Evolutionary conservation across 1,140 invertebrate species (phyloP).

Genomic region (Aphidius ervi): DNA sequence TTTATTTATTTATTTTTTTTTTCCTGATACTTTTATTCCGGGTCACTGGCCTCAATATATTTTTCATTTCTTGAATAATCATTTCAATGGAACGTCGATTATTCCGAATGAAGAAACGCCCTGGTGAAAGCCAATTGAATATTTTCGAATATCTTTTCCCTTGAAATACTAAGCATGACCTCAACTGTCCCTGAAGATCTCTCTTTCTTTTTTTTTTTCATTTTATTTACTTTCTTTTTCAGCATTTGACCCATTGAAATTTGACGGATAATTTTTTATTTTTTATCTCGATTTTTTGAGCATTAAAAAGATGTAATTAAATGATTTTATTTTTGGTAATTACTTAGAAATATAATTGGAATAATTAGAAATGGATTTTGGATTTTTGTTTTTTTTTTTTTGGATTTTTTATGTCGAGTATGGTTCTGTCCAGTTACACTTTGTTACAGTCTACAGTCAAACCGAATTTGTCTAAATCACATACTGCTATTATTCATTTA

Average conservation of each 20-base stretch:
- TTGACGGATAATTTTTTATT: too few relatives aligned
- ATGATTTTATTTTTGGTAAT: too few relatives aligned
- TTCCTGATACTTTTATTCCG: slow-evolving; percentile 22
- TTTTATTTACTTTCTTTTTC: too few relatives aligned
- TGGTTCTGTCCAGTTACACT: slow-evolving; percentile 38
- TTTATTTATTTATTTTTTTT: slow-evolving; percentile 19
- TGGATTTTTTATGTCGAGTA: slow-evolving; percentile 21
- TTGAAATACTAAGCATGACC: too few relatives aligned
- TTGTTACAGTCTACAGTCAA: slow-evolving; percentile 31
- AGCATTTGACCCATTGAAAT: too few relatives aligned
- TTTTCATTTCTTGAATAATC: background rate
- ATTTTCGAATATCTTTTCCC: background rate
- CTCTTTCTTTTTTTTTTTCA: too few relatives aligned
- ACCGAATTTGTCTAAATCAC: slow-evolving; percentile 14
- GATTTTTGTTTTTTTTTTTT: too few relatives aligned
- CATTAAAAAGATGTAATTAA: too few relatives aligned
- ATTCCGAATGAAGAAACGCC: background rate
- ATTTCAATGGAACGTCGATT: background rate
- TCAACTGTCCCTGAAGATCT: too few relatives aligned
- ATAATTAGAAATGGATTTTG: too few relatives aligned
- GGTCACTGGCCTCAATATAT: slow-evolving; percentile 37
- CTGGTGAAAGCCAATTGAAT: slow-evolving; percentile 12
- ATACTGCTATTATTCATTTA: slow-evolving; percentile 16
- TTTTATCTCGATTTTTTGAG: too few relatives aligned
- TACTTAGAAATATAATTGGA: too few relatives aligned